Base-by-base conservation (phyloP, 2,797 vertebrate species). In the Pipistrellus pygmaeus region DNA sequence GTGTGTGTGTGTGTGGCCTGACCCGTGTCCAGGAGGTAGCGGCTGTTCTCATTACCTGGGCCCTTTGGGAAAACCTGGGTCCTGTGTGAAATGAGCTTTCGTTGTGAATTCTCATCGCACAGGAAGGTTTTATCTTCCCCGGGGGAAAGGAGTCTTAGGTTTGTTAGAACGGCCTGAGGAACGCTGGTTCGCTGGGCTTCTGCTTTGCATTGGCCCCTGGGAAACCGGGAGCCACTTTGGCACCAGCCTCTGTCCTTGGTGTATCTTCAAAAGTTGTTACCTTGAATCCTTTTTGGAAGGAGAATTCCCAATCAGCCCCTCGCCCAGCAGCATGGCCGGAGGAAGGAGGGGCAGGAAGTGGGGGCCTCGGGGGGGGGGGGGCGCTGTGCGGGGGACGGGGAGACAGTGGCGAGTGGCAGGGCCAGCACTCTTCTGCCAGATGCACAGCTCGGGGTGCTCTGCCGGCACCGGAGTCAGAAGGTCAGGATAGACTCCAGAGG, bases 11-110 rank as follows among this genome's bases (percentile, higher is more conserved):
- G 1, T 23, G n/a, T 0, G 12, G 18, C 62, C 11, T 0, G 46
- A 44, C 21, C 0, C 0, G 0, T n/a, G 44, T 51, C 69, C 9
- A 0, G 2, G 23, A 0, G 6, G 38, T 66, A 17, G 83, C 1
- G 1, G 30, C n/a, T 17, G 44, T 75, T 78, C 60, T 88, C 21
- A 0, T 73, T 21, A 64, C 55, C 30, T n/a, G 48, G 35, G 44
- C 23, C 38, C 35, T 72, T 35, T 46, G 57, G 48, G 64, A 55
- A 9, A 27, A 57, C 7, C 6, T 0, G 6, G 53, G 55, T 20
- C 8, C 53, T 38, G 48, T 55, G 51, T 48, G 23, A 85, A 38
- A 38, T 44, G 35, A 73, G 21, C 81, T 85, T 87, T 71, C 48
- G 6, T 60, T 32, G 38, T 38, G 53, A 55, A 38, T 30, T 60